These are phyloP conservation scores for Aphelenchoides bicaudatus DNA, from an alignment of 2,888 invertebrate genomes.

Conservation along the genomic window DNA sequence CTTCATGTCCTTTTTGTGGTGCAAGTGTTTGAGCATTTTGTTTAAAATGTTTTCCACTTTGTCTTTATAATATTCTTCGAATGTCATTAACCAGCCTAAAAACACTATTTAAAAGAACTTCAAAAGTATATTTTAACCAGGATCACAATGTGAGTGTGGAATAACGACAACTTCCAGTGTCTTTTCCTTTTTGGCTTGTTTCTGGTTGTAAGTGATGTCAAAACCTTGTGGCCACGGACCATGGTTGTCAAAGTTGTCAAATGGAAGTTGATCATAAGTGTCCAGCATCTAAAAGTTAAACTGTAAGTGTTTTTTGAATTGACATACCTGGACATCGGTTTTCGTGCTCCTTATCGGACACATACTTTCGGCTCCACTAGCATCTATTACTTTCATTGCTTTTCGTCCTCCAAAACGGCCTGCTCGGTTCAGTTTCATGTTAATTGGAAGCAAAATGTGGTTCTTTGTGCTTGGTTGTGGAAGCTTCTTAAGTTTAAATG, in stretches of 20 bases:
- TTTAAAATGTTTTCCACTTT: constrained; percentile 86
- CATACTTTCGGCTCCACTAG: too few relatives aligned
- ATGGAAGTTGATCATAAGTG: constrained; percentile 78
- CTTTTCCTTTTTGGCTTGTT: constrained; percentile 51
- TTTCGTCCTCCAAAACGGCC: too few relatives aligned
- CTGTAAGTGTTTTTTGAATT: too few relatives aligned
- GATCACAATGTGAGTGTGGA: constrained; percentile 97
- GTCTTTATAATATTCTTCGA: constrained; percentile 83
- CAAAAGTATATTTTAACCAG: too few relatives aligned
- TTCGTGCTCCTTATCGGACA: constrained; percentile 17
- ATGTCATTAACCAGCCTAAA: constrained; percentile 95
- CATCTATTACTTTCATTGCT: too few relatives aligned
- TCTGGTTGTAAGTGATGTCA: constrained; percentile 73
- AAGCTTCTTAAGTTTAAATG: too few relatives aligned
- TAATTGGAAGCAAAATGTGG: too few relatives aligned
- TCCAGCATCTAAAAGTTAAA: constrained; percentile 74
- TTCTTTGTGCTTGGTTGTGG: too few relatives aligned
- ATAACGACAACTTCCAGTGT: constrained; percentile 83
- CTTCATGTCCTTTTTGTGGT: constrained; percentile 73
- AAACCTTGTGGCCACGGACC: constrained; percentile 98
- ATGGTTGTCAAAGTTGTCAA: constrained; percentile 91
- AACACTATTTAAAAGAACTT: too few relatives aligned
- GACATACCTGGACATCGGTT: constrained; percentile 24
- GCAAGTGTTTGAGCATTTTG: constrained; percentile 80
- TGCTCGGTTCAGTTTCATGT: too few relatives aligned